These are phyloP conservation scores for Harpalus rufipes DNA, from an alignment of 2,888 invertebrate genomes.

Conservation along the genomic window DNA sequence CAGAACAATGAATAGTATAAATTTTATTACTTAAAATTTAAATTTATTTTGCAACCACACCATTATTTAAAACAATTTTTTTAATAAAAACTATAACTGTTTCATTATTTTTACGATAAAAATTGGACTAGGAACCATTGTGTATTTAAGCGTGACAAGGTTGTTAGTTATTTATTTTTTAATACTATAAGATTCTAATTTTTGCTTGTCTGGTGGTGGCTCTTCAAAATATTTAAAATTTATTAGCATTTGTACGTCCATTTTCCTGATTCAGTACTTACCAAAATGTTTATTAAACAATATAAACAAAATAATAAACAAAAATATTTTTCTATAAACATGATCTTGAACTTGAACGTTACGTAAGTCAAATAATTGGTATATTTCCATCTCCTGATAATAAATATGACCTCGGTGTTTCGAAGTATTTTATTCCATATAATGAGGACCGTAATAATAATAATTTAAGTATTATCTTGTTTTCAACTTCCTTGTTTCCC, in stretches of 20 bases:
- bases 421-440: background rate
- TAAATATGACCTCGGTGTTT: background rate
- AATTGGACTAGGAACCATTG: constrained; percentile 31
- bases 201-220: constrained; percentile 34
- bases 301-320: background rate
- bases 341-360: background rate
- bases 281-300: background rate
- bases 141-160: constrained; percentile 48
- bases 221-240: background rate
- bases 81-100: background rate
- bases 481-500: background rate
- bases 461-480: background rate
- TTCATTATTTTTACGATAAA: background rate
- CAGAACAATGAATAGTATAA: too few relatives aligned
- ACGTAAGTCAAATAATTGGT: background rate
- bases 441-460: background rate
- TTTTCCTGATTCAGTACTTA: background rate
- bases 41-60: background rate
- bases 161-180: constrained; percentile 18
- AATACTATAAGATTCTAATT: constrained; percentile 24
- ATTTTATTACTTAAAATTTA: background rate
- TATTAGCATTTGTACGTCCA: background rate
- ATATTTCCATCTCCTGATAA: background rate
- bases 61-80: background rate
- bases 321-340: background rate